Evolutionary conservation across 1,140 invertebrate species (phyloP).

Genomic region (Pachypeltis micranthus): DNA sequence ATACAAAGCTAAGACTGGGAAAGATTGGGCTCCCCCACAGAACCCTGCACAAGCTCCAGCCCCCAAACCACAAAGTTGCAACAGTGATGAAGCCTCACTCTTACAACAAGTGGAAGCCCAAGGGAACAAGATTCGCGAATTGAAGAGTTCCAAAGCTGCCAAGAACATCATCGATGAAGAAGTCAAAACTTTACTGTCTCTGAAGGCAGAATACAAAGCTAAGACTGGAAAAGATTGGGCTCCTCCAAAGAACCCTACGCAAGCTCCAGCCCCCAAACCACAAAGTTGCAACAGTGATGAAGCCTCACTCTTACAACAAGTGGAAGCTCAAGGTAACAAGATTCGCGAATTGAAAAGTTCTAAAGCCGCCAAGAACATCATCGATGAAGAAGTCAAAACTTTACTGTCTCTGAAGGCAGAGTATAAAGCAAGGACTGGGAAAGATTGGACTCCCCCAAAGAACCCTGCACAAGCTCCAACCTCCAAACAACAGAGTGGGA

Average conservation of each 20-base stretch:
- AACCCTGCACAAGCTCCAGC: slow-evolving; percentile 2
- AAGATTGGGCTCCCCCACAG: slow-evolving; percentile 43
- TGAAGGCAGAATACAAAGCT: slow-evolving; percentile 55
- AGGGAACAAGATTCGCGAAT: slow-evolving; percentile 54
- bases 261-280: slow-evolving; percentile 10
- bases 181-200: slow-evolving; percentile 45
- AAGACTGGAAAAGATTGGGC: slow-evolving; percentile 39
- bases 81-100: slow-evolving; percentile 13
- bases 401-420: slow-evolving; percentile 52
- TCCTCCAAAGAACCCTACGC: slow-evolving; percentile 23
- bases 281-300: background rate
- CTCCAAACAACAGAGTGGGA: background rate
- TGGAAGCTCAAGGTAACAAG: slow-evolving; percentile 53
- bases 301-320: slow-evolving; percentile 29
- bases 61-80: slow-evolving; percentile 16
- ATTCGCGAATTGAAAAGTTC: slow-evolving; percentile 56
- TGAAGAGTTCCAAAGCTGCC: slow-evolving; percentile 51
- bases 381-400: slow-evolving; percentile 26
- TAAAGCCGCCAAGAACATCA: slow-evolving; percentile 43
- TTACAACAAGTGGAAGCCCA: slow-evolving; percentile 41
- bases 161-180: slow-evolving; percentile 45
- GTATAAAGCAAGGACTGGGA: slow-evolving; percentile 47
- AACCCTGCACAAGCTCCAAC: slow-evolving; percentile 12
- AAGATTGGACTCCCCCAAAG: slow-evolving; percentile 48
- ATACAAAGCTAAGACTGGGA: slow-evolving; percentile 47